Percentiles rank a stretch among this genome's conserved stretches.
Evolutionary conservation across 2,888 invertebrate genomes (phyloP).

Genomic region (Drosophila differens): DNA sequence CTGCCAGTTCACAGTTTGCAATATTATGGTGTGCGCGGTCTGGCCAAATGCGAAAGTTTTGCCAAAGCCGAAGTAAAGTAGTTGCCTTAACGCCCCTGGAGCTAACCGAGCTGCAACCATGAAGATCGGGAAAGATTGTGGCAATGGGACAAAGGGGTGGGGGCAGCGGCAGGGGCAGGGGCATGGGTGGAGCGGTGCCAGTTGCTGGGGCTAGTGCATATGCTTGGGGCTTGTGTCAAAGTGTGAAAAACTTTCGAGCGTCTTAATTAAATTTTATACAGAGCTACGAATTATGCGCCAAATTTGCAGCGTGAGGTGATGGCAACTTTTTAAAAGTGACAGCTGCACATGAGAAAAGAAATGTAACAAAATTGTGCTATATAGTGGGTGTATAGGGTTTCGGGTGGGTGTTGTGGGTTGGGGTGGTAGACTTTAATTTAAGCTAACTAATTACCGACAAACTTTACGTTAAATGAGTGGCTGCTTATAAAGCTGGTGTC

Average conservation of each 20-base stretch:
- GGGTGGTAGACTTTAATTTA: slow-evolving; percentile 45
- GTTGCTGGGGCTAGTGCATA: slow-evolving; percentile 40
- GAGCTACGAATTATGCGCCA: slow-evolving; percentile 62
- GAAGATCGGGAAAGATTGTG: slow-evolving; percentile 45
- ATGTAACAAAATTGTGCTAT: slow-evolving; percentile 20
- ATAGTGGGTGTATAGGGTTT: neutral
- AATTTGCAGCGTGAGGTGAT: slow-evolving; percentile 51
- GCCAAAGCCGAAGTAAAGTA: slow-evolving; percentile 72
- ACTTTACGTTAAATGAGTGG: slow-evolving; percentile 59
- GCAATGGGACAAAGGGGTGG: neutral
- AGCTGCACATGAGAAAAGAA: slow-evolving; percentile 66
- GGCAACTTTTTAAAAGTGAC: slow-evolving; percentile 75
- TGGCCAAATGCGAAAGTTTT: slow-evolving; percentile 63
- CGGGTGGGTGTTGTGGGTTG: neutral
- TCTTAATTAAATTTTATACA: slow-evolving; percentile 77
- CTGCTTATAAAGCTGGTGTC: slow-evolving; percentile 39
- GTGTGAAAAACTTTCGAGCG: slow-evolving; percentile 76
- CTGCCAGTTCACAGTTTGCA: slow-evolving; percentile 53
- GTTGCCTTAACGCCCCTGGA: slow-evolving; percentile 69
- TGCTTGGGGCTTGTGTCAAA: slow-evolving; percentile 74
- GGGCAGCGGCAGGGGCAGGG: neutral
- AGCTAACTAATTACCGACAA: slow-evolving; percentile 64
- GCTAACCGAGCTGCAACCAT: slow-evolving; percentile 50
- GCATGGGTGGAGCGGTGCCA: neutral
- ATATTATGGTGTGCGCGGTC: slow-evolving; percentile 51